Evolutionary conservation across 2,888 invertebrate genomes (phyloP).

Genomic region (Zygaena filipendulae): DNA sequence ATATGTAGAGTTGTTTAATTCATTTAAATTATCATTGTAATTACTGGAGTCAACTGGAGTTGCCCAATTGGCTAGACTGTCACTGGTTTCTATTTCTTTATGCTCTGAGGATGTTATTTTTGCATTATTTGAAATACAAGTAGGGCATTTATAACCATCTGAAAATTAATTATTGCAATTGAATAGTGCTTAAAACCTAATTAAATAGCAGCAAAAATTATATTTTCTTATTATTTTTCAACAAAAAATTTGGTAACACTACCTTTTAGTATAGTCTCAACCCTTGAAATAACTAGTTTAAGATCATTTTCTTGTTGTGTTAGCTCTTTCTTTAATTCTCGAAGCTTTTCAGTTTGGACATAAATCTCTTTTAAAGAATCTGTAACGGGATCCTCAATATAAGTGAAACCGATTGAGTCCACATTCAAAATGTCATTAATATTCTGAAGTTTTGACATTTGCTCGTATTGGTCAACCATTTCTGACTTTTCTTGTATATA

Average conservation of each 20-base stretch:
- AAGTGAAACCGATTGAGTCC: slow-evolving; percentile 72
- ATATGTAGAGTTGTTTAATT: slow-evolving; percentile 35
- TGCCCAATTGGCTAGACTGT: slow-evolving; percentile 57
- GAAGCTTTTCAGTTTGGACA: slow-evolving; percentile 72
- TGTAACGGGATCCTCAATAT: slow-evolving; percentile 69
- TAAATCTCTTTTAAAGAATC: slow-evolving; percentile 74
- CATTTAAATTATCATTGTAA: slow-evolving; percentile 42
- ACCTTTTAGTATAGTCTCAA: slow-evolving; percentile 46
- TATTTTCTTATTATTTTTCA: no score
- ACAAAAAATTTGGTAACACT: no score
- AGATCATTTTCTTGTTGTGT: slow-evolving; percentile 72
- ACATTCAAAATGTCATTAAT: slow-evolving; percentile 62
- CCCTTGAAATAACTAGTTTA: slow-evolving; percentile 46
- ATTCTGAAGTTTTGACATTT: slow-evolving; percentile 74
- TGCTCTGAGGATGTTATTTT: slow-evolving; percentile 42
- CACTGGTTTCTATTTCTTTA: slow-evolving; percentile 59
- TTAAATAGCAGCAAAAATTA: background rate
- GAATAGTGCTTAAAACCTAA: no score
- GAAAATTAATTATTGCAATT: no score
- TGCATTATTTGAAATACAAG: slow-evolving; percentile 37
- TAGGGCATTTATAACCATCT: slow-evolving; percentile 55
- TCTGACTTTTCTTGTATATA: slow-evolving; percentile 76
- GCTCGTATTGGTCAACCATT: slow-evolving; percentile 73
- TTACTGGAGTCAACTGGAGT: slow-evolving; percentile 51
- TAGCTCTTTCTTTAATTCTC: slow-evolving; percentile 70